These are phyloP conservation scores for Peromyscus maniculatus DNA, from an alignment of 2,113 vertebrate genomes.

Conservation along the genomic window DNA sequence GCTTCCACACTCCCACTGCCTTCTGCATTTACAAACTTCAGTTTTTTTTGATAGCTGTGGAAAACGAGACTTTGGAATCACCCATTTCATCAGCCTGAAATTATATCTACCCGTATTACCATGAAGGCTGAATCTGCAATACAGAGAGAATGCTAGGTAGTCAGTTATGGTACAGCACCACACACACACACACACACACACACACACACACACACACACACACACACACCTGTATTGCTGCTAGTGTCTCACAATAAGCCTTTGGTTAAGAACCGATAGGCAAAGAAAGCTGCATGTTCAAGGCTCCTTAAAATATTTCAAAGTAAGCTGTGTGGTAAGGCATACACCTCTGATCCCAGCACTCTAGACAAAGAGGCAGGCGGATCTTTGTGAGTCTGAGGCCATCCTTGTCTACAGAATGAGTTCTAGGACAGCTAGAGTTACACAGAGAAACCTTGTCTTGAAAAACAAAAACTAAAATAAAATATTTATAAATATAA, in stretches of 20 bases:
- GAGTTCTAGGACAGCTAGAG: not conserved
- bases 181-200: not conserved
- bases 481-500: not conserved
- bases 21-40: conserved; percentile 23
- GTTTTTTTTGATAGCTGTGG: conserved; percentile 36
- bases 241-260: not conserved
- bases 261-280: not conserved
- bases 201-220: not conserved
- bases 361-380: not conserved
- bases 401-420: not conserved
- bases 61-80: conserved; percentile 40
- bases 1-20: not conserved
- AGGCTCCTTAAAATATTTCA: not conserved
- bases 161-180: not conserved
- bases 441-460: not conserved
- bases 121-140: conserved; percentile 76
- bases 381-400: not conserved
- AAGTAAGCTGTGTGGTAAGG: not conserved
- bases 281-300: not conserved
- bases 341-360: not conserved
- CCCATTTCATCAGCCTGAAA: conserved; percentile 29
- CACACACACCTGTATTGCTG: not conserved
- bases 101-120: conserved; percentile 36
- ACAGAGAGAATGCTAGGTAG: conserved; percentile 8
- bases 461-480: not conserved